Conservation (phyloP, 2,797 vertebrate genomes). For the Tympanoctomys barrerae region DNA sequence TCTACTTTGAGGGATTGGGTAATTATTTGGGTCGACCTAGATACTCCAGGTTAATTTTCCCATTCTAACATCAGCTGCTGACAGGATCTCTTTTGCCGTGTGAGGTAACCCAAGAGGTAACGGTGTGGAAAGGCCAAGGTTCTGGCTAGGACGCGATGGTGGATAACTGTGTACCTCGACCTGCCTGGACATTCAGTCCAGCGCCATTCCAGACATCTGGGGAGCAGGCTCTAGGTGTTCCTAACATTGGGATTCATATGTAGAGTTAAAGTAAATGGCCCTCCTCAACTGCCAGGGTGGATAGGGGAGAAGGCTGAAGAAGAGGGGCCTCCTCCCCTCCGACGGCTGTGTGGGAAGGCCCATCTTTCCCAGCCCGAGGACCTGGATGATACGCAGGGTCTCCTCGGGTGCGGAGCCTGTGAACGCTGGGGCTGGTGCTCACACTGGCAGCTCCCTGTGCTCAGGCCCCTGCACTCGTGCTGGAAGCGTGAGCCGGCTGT, state of each 20-base stretch:
- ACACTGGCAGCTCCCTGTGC: not conserved
- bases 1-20: not conserved
- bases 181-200: not conserved
- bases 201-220: not conserved
- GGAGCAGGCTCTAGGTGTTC: not conserved
- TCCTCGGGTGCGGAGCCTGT: not conserved
- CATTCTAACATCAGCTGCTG: not conserved
- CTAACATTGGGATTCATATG: not conserved
- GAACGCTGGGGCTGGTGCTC: not conserved
- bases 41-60: not conserved
- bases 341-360: not conserved
- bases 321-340: not conserved
- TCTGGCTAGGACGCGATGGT: not conserved
- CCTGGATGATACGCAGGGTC: not conserved
- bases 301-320: not conserved
- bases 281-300: not conserved
- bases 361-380: not conserved
- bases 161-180: not conserved
- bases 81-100: not conserved
- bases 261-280: not conserved
- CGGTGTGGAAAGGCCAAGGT: not conserved
- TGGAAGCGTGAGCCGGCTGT: rapidly evolving
- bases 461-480: not conserved
- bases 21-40: not conserved
- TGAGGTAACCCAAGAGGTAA: not conserved